These are phyloP conservation scores for Gortyna flavago DNA, from an alignment of 2,888 invertebrate genomes.

Conservation along the genomic window DNA sequence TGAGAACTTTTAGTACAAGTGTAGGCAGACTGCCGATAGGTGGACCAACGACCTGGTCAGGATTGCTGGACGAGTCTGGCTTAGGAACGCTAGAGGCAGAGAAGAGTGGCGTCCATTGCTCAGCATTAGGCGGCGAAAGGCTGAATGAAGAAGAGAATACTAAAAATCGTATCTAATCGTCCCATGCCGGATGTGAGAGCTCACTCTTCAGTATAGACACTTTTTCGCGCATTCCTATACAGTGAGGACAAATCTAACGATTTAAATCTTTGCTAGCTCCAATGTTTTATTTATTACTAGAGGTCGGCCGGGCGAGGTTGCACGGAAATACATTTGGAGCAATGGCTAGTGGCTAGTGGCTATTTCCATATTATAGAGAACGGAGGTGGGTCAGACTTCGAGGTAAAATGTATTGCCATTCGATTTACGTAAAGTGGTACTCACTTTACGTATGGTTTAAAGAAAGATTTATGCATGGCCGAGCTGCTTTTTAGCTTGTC, in stretches of 20 bases:
- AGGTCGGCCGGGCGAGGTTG: not conserved
- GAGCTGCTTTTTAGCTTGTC: not conserved
- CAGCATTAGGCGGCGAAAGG: not conserved
- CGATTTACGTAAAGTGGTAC: slow-evolving; percentile 1
- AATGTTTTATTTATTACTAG: slow-evolving; percentile 45
- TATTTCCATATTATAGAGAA: slow-evolving; percentile 25
- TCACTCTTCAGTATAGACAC: too few species aligned
- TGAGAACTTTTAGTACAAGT: not conserved
- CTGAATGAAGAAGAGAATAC: not conserved
- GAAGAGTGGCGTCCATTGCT: not conserved
- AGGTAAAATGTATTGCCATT: slow-evolving; percentile 13
- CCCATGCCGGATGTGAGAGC: not conserved
- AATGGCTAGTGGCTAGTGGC: slow-evolving; percentile 26
- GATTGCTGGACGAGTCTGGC: not conserved
- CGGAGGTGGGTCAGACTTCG: not conserved
- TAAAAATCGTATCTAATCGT: not conserved
- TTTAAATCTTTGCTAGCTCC: slow-evolving; percentile 7
- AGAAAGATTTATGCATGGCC: slow-evolving; percentile 2
- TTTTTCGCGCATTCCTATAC: not conserved
- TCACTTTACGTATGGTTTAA: not conserved
- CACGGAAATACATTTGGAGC: slow-evolving; percentile 20
- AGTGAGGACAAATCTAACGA: not conserved
- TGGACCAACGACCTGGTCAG: not conserved
- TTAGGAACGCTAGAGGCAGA: not conserved
- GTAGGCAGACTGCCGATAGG: not conserved